These are phyloP conservation scores for Labroides dimidiatus DNA, from an alignment of 2,797 vertebrate genomes.

Conservation along the genomic window DNA sequence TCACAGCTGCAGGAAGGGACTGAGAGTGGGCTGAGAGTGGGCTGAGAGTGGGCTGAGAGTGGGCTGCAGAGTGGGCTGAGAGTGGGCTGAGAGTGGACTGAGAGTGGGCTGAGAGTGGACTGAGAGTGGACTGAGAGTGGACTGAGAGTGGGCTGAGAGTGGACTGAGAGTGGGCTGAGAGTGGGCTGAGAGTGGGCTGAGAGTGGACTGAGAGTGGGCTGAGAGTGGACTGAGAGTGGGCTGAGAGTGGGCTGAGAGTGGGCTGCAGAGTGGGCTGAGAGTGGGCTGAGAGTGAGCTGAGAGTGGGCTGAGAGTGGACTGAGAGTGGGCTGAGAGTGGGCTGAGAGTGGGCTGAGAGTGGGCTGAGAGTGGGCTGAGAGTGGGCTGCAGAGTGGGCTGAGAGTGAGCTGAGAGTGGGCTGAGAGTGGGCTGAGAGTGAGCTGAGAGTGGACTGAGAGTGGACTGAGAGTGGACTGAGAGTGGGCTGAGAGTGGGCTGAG, in stretches of 20 bases:
- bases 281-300: no score
- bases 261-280: slow-evolving; percentile 26
- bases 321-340: slow-evolving; percentile 29
- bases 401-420: no score
- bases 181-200: slow-evolving; percentile 15
- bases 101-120: no score
- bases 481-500: slow-evolving; percentile 6
- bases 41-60: no score
- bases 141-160: slow-evolving; percentile 32
- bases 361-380: slow-evolving; percentile 13
- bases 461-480: no score
- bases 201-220: slow-evolving; percentile 29
- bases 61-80: slow-evolving; percentile 12
- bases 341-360: no score
- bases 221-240: no score
- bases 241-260: slow-evolving; percentile 16
- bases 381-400: slow-evolving; percentile 28
- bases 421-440: no score
- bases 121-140: slow-evolving; percentile 6
- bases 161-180: no score
- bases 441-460: slow-evolving; percentile 20
- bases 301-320: no score
- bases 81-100: slow-evolving; percentile 25
- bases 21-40: slow-evolving; percentile 32
- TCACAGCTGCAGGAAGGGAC: slow-evolving; percentile 28